Conservation (phyloP, 2,113 vertebrate species). For the Eurystomus gularis region DNA sequence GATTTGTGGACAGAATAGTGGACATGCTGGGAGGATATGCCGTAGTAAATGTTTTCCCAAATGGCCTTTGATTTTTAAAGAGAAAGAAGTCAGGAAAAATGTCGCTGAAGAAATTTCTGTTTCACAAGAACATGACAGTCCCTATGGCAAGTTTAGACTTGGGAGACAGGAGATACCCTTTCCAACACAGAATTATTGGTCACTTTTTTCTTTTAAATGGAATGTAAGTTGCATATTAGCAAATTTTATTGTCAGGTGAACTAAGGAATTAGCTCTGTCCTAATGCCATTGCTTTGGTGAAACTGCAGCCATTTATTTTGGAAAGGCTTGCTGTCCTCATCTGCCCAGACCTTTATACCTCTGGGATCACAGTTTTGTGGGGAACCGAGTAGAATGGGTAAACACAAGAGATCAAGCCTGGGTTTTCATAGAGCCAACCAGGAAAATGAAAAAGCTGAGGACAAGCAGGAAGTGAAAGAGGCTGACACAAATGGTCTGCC, state of each 20-base stretch:
- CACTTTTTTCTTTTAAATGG: slow-evolving; percentile 53
- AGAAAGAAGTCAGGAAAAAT: not conserved
- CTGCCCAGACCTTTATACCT: not conserved
- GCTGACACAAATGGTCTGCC: not conserved
- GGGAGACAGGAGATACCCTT: slow-evolving; percentile 58
- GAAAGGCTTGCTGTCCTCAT: not conserved
- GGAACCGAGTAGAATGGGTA: not conserved
- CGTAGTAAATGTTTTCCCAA: slow-evolving; percentile 21
- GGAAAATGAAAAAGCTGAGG: not conserved
- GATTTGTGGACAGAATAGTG: not conserved
- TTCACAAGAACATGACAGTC: slow-evolving; percentile 14
- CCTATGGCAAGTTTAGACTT: slow-evolving; percentile 44
- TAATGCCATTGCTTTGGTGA: slow-evolving; percentile 15
- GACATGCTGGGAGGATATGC: not conserved
- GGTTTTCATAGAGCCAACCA: not conserved
- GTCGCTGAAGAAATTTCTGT: slow-evolving; percentile 27
- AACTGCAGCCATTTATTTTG: not conserved
- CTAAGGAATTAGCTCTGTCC: slow-evolving; percentile 11
- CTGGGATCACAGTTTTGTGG: not conserved
- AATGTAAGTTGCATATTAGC: slow-evolving; percentile 49
- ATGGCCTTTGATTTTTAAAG: slow-evolving; percentile 53
- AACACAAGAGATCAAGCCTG: not conserved
- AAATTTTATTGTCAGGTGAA: slow-evolving; percentile 61
- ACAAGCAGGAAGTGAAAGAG: not conserved
- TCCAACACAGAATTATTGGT: slow-evolving; percentile 66